Base-by-base conservation (phyloP, 2,113 vertebrate genomes). In the Xyliphius kryptos region DNA sequence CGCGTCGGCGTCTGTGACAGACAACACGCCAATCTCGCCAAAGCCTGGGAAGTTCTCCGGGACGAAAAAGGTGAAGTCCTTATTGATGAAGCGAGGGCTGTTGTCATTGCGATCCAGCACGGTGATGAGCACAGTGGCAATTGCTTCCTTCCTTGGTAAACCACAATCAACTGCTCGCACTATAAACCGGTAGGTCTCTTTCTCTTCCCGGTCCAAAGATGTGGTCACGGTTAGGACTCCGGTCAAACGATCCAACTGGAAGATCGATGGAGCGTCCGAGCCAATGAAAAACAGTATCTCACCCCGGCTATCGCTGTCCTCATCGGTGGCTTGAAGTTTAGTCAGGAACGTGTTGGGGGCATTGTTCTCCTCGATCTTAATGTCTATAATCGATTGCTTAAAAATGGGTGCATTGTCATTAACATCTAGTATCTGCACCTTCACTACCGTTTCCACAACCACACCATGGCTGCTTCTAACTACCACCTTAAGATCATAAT, bases 41-140 rank as follows among this genome's bases (percentile, higher is more conserved):
- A 91, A 98, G 3, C 93, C 94, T 1, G 93, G 96, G 47, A 98
- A 95, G 77, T 99, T 98, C 83, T 99, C 96, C 1, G 95, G 93
- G 17, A 99, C 90, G 1, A 99, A 98, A 82, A 99, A 99, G 14
- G 93, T 98, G 74, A 99, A 99, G 76, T 99, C 95, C 74, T 96
- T 99, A 75, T 97, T 96, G 82, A 97, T 97, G 77, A 99, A 99
- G 53, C 91, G 86, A 3, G 96, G 96, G 55, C 90, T 94, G 80
- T 99, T 99, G 85, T 99, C 96, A 53, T 99, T 99, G 82, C 91
- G 93, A 81, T 99, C 96, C 75, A 89, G 71, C 2, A 98, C 92
- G 0, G 88, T 94, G 69, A 99, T 79, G 41, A 89, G 78, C 52
- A 98, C 88, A 0, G 95, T 97, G 53, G 93, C 93, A 49, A 95